These are phyloP conservation scores for Manduca sexta DNA, from an alignment of 1,140 invertebrate species.

Conservation along the genomic window DNA sequence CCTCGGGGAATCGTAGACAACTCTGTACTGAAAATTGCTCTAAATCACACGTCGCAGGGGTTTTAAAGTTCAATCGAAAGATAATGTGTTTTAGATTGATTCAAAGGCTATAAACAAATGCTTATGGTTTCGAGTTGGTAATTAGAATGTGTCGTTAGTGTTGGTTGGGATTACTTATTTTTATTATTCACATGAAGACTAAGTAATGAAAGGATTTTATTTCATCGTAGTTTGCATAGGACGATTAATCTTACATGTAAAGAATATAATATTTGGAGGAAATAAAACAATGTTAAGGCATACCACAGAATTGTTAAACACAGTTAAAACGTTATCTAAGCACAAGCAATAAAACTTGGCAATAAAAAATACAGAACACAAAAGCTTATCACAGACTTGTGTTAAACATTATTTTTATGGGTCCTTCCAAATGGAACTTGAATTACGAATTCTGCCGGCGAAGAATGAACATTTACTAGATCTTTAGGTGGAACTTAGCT, in stretches of 20 bases:
- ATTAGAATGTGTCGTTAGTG: too few species aligned
- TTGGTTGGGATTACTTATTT: neutral
- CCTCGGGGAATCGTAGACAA: neutral
- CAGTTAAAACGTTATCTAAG: neutral
- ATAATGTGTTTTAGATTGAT: neutral
- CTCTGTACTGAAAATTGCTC: neutral
- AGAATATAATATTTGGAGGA: neutral
- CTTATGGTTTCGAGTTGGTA: too few species aligned
- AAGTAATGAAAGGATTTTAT: too few species aligned
- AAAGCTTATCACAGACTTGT: conserved; percentile 10
- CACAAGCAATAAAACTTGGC: neutral
- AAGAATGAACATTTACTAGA: conserved; percentile 19
- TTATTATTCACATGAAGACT: too few species aligned
- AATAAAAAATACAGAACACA: conserved; percentile 5
- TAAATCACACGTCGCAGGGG: neutral
- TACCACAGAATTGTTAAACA: neutral
- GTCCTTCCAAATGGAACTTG: conserved; percentile 14
- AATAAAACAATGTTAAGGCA: neutral
- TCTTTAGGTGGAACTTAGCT: conserved; percentile 16
- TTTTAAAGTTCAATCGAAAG: neutral
- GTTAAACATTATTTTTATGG: conserved; percentile 19
- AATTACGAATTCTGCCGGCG: conserved; percentile 19
- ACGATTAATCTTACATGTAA: neutral
- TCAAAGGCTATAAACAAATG: too few species aligned
- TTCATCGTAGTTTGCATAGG: too few species aligned